Percentiles rank a stretch among this genome's conserved stretches.
Evolutionary conservation across 1,140 invertebrate species (phyloP).

Genomic region (Wasmannia auropunctata): DNA sequence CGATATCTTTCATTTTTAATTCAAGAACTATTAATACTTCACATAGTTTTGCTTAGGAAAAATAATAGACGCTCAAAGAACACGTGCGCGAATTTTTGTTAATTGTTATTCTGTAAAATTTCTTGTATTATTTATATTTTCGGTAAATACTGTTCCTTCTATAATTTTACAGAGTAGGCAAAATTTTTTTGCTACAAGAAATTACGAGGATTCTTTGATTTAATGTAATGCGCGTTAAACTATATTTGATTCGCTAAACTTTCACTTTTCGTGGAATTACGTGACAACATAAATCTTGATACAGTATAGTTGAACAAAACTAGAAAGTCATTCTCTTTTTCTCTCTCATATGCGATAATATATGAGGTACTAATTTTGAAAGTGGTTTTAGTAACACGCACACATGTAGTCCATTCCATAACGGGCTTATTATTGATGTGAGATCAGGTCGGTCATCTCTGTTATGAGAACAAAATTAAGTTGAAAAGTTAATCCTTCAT

Average conservation of each 20-base stretch:
- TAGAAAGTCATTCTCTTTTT: background rate
- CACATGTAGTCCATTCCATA: background rate
- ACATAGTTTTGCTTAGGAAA: background rate
- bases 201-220: background rate
- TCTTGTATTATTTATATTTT: background rate
- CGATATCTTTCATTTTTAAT: background rate
- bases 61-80: background rate
- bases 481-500: background rate
- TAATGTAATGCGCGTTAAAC: background rate
- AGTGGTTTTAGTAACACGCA: background rate
- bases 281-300: background rate
- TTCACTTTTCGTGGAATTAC: background rate
- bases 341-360: background rate
- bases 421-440: background rate
- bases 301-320: background rate
- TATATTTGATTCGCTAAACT: background rate
- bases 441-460: background rate
- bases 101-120: background rate
- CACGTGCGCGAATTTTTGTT: background rate
- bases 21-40: background rate
- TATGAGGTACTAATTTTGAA: background rate
- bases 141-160: background rate
- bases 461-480: background rate
- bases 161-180: background rate
- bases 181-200: background rate